These are phyloP conservation scores for Isaurus tuberculatus DNA, from an alignment of 92 coral and sea anemone genomes.

Conservation along the genomic window DNA sequence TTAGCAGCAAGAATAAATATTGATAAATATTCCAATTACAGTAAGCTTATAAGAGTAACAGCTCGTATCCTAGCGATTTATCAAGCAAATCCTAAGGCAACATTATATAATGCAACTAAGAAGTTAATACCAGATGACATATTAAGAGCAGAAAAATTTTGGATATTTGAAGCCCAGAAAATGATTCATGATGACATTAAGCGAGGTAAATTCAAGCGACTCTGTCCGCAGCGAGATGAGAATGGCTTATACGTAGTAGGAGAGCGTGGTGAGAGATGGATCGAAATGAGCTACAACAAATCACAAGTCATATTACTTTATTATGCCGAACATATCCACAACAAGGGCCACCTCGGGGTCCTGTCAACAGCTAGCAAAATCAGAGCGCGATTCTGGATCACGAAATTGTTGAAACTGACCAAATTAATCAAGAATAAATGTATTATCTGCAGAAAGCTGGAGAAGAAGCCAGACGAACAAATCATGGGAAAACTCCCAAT, in stretches of 20 bases:
- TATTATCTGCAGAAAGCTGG: slow-evolving; percentile 16
- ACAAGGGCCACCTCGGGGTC: slow-evolving; percentile 49
- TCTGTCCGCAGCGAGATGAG: slow-evolving; percentile 36
- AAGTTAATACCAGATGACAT: slow-evolving; percentile 15
- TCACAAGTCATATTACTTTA: slow-evolving; percentile 51
- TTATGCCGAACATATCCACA: slow-evolving; percentile 50
- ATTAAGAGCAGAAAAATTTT: slow-evolving; percentile 32
- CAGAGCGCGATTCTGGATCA: slow-evolving; percentile 55
- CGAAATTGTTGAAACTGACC: slow-evolving; percentile 25
- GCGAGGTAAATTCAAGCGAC: slow-evolving; percentile 45
- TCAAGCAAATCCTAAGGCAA: slow-evolving; percentile 21
- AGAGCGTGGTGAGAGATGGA: slow-evolving; percentile 37
- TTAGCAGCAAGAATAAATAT: slow-evolving; percentile 28
- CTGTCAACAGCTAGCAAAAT: slow-evolving; percentile 48
- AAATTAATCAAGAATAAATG: slow-evolving; percentile 50
- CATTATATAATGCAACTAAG: slow-evolving; percentile 36
- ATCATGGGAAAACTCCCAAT: slow-evolving; percentile 43
- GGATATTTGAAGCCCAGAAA: slow-evolving; percentile 50
- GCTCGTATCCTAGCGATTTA: slow-evolving; percentile 40
- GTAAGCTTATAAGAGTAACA: slow-evolving; percentile 52
- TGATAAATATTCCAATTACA: slow-evolving; percentile 40
- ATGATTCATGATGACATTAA: slow-evolving; percentile 20
- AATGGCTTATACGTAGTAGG: slow-evolving; percentile 61
- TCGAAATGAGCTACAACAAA: slow-evolving; percentile 55
- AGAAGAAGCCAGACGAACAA: not conserved